phyloP scores from a whole-genome alignment of 2,113 vertebrate genomes.

The Alexandromys fortis region DNA sequence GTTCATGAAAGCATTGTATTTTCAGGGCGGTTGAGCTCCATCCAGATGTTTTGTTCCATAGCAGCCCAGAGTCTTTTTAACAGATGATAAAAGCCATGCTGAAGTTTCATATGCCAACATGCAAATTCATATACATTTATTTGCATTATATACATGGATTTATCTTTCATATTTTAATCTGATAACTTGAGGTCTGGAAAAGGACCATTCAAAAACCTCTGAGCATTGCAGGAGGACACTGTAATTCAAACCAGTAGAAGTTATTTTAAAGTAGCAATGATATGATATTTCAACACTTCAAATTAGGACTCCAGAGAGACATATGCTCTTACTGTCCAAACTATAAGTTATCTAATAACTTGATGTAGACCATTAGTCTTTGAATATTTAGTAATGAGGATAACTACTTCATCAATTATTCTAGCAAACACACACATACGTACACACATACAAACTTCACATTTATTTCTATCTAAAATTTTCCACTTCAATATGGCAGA shows the following conservation, averaged over 20 bases:
- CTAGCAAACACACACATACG: background rate
- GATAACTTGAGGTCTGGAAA: background rate
- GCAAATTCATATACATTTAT: background rate
- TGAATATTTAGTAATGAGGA: background rate
- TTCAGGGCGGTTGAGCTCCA: background rate
- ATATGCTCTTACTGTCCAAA: background rate
- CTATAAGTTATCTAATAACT: background rate
- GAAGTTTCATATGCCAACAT: background rate
- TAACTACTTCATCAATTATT: background rate
- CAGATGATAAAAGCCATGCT: background rate
- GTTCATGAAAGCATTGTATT: background rate
- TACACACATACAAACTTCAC: background rate
- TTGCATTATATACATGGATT: background rate
- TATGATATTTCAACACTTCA: background rate
- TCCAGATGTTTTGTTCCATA: background rate
- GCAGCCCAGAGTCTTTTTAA: background rate
- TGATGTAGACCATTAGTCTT: background rate
- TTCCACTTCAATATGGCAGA: background rate
- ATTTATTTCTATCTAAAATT: background rate
- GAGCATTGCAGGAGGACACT: background rate
- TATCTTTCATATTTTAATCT: background rate
- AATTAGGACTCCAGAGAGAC: background rate
- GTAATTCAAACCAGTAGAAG: background rate
- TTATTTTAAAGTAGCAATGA: background rate
- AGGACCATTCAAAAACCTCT: background rate